Conservation (phyloP, 2,113 vertebrate genomes). For the Pterocles orientalis region DNA sequence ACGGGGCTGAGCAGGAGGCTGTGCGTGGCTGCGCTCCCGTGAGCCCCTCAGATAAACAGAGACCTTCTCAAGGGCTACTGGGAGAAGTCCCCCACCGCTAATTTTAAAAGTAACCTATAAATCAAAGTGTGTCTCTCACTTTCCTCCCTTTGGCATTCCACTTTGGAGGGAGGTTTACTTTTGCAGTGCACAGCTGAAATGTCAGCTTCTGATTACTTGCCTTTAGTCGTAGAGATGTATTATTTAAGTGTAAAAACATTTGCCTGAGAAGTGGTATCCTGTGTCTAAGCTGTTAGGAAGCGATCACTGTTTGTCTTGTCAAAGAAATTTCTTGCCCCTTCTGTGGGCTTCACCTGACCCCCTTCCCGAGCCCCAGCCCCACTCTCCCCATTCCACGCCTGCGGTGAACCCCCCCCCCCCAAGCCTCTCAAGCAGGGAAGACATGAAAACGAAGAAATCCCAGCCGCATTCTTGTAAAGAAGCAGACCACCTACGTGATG, state of each 20-base stretch:
- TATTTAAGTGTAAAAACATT: constrained; percentile 30
- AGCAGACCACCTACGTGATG: constrained; percentile 9
- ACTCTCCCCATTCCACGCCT: background rate
- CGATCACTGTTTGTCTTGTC: background rate
- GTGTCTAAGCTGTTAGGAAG: constrained; percentile 1
- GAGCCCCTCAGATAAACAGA: constrained; percentile 50
- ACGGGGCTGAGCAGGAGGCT: background rate
- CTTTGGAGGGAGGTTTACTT: constrained; percentile 10
- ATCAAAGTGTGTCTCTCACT: background rate
- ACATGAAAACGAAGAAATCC: constrained; percentile 21
- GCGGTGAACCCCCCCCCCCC: background rate
- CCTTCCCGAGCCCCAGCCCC: background rate
- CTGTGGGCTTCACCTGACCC: background rate
- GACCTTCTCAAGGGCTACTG: background rate
- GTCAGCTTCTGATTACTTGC: constrained; percentile 11
- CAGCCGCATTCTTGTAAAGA: background rate
- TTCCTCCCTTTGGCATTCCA: background rate
- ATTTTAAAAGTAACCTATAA: constrained; percentile 19
- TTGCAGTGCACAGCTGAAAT: background rate
- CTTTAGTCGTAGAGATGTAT: background rate
- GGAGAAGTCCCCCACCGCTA: background rate
- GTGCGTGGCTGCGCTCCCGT: background rate
- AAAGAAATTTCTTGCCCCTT: background rate
- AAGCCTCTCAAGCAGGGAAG: background rate
- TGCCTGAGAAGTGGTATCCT: background rate